Base-by-base conservation (phyloP, 2,113 vertebrate species). In the Zingel zingel region DNA sequence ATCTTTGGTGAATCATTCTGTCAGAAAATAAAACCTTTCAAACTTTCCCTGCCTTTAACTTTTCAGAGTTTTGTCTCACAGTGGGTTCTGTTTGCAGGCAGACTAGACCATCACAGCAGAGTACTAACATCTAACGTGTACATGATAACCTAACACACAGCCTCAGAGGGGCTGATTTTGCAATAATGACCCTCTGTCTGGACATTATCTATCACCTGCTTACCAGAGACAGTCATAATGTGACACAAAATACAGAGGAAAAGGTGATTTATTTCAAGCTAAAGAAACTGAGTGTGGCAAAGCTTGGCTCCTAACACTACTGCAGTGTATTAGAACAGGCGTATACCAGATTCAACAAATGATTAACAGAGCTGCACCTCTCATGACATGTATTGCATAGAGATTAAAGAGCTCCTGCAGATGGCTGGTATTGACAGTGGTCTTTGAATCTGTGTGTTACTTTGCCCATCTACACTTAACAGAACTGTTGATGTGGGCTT, bases 171-270 rank as follows among this genome's bases (percentile, higher is more conserved):
- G 74, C 56, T 48, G 23, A 36, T 11, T 68, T 33, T 71, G 73
- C 79, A 79, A 63, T 79, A 51, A 64, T 30, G 58, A 53, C 77
- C 66, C 66, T 79, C 59, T 47, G 78, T 82, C 57, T 70, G 64
- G 80, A 82, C 73, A 56, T 57, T 36, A 50, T 74, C 76, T 57
- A 68, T 79, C 83, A 76, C 79, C 36, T 84, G 72, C 78, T 73
- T 81, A 89, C 87, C 87, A 91, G 90, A 90, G 88, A 90, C 86
- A 25, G 81, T 78, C 74, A 57, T 73, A 51, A 62, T 18, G 74
- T 76, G 74, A 80, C 72, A 74, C 5, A 16, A 63, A 72, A 57
- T n/a, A 64, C 57, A 30, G 71, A 72, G 19, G 47, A 15, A 50
- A 70, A 21, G 7, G 3, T 30, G 25, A 87, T 62, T 72, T 71